phyloP scores from a whole-genome alignment of 2,888 invertebrate species.

The Zhuqinia jingwanae region DNA sequence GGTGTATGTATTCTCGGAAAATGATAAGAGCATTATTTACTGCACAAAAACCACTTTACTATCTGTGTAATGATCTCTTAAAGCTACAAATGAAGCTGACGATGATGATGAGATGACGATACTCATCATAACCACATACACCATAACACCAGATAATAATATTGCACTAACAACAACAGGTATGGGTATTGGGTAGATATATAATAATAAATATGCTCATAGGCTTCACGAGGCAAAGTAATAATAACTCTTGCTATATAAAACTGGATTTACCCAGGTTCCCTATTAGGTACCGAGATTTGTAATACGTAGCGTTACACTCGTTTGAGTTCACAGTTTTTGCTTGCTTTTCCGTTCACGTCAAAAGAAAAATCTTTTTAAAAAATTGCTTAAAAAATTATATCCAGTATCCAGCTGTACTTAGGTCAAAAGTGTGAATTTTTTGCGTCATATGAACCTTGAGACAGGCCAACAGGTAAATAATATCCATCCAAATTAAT shows the following conservation, averaged over 20 bases:
- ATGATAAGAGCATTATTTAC: neutral
- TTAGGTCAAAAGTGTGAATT: too few species aligned
- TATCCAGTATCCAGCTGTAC: too few species aligned
- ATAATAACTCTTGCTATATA: constrained; percentile 31
- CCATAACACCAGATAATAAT: neutral
- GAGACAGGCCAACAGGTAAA: too few species aligned
- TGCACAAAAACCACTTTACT: neutral
- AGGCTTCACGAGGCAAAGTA: neutral
- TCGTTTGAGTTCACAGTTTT: too few species aligned
- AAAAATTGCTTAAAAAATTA: too few species aligned
- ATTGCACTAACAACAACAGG: neutral
- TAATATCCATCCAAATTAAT: too few species aligned
- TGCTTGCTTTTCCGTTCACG: too few species aligned
- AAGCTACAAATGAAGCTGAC: neutral
- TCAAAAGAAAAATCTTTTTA: too few species aligned
- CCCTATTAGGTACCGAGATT: too few species aligned
- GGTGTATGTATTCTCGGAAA: too few species aligned
- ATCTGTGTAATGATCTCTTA: neutral
- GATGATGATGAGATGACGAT: neutral
- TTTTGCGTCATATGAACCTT: too few species aligned
- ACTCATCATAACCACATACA: neutral
- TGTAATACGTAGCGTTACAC: too few species aligned
- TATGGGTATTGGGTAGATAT: neutral
- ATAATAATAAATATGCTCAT: neutral
- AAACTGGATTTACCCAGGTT: constrained; percentile 54